Percentiles rank a stretch among this genome's conserved stretches.
Conservation (phyloP, 2,888 invertebrate species). For the Torymus tubicola region DNA sequence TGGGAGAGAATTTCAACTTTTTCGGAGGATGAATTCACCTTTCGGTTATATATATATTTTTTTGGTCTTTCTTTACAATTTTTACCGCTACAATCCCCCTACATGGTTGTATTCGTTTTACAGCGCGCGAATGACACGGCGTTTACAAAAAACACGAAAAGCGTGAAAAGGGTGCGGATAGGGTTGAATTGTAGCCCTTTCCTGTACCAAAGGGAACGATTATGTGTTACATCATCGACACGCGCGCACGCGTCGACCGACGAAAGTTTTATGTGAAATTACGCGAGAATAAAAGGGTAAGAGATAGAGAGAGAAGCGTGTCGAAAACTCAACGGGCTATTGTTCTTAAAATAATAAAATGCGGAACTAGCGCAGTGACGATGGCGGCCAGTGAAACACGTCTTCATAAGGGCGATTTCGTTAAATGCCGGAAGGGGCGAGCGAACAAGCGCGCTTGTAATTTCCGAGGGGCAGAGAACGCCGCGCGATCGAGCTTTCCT, state of each 20-base stretch:
- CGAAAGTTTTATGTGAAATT: too few species aligned
- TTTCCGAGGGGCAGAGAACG: neutral
- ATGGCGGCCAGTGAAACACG: neutral
- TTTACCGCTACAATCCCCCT: neutral
- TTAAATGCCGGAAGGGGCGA: conserved; percentile 35
- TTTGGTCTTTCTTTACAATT: too few species aligned
- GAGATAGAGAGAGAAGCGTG: conserved; percentile 36
- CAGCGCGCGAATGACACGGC: too few species aligned
- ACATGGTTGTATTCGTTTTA: too few species aligned
- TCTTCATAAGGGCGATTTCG: conserved; percentile 28
- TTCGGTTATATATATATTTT: conserved; percentile 10
- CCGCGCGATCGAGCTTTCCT: too few species aligned
- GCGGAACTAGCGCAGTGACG: neutral
- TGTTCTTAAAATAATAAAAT: conserved; percentile 44
- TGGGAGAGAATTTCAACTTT: conserved; percentile 47
- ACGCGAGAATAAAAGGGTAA: neutral
- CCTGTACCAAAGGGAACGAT: neutral
- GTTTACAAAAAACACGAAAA: conserved; percentile 3
- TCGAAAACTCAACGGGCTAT: conserved; percentile 31
- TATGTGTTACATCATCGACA: too few species aligned
- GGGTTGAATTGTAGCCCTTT: neutral
- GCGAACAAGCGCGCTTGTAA: neutral
- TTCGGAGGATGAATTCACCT: conserved; percentile 52
- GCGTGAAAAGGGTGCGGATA: neutral
- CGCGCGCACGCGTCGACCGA: too few species aligned